Evolutionary conservation across 2,113 vertebrate genomes (phyloP).

Genomic region (Dromaius novaehollandiae): DNA sequence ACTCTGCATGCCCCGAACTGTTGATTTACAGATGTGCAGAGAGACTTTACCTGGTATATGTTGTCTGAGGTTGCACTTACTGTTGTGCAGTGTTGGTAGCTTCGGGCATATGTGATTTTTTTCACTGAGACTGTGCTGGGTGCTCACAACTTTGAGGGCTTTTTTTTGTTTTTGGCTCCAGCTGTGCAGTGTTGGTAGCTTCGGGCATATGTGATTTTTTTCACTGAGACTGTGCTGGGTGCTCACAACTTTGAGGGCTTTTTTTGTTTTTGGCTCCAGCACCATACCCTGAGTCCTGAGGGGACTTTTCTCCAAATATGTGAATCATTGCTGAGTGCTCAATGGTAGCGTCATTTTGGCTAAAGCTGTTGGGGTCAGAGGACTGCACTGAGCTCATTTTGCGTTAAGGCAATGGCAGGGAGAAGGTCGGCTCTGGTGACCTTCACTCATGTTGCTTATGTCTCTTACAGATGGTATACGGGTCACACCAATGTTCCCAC

Average conservation of each 20-base stretch:
- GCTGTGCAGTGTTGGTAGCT: neutral
- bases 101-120: accelerated
- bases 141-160: neutral
- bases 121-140: neutral
- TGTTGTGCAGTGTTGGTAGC: neutral
- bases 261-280: neutral
- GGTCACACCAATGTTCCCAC: neutral
- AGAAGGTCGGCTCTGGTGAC: neutral
- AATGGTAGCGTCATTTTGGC: neutral
- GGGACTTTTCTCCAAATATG: neutral
- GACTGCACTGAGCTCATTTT: neutral
- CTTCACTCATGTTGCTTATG: neutral
- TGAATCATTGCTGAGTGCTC: neutral
- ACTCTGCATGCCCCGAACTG: accelerated
- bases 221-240: neutral
- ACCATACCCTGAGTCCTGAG: neutral
- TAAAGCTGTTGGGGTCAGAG: neutral
- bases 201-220: accelerated
- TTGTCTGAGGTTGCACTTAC: accelerated
- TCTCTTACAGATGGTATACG: neutral
- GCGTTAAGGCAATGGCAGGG: neutral
- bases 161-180: too few relatives aligned
- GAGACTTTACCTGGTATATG: neutral
- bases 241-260: neutral
- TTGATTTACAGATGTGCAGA: neutral